phyloP scores from a whole-genome alignment of 1,140 invertebrate species.

The Apis dorsata region DNA sequence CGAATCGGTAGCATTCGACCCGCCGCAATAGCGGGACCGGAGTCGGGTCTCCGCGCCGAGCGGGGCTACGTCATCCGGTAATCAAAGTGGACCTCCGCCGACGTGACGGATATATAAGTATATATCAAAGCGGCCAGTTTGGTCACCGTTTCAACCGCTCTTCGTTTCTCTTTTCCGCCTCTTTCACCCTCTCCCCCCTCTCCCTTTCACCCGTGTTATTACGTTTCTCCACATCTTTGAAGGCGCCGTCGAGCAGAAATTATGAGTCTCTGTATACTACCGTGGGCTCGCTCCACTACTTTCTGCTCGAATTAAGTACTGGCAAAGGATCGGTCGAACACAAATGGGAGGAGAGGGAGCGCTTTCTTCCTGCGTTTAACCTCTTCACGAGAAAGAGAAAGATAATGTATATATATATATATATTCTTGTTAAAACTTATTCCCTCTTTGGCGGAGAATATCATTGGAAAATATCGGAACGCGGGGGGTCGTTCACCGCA shows the following conservation, averaged over 20 bases:
- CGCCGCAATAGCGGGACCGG: conserved; percentile 65
- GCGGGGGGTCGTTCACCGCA: conserved; percentile 9
- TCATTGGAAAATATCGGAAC: background rate
- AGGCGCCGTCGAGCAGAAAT: conserved; percentile 75
- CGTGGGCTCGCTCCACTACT: conserved; percentile 66
- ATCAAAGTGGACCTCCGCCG: conserved; percentile 74
- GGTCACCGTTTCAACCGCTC: conserved; percentile 64
- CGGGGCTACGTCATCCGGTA: conserved; percentile 73
- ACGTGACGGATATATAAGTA: conserved; percentile 73
- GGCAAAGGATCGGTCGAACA: conserved; percentile 59
- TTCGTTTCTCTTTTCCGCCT: conserved; percentile 51
- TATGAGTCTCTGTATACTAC: conserved; percentile 71
- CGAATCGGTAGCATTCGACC: conserved; percentile 69
- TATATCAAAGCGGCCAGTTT: conserved; percentile 75
- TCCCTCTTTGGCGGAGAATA: background rate
- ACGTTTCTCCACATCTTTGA: conserved; percentile 76
- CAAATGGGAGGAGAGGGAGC: conserved; percentile 54
- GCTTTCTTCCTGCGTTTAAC: background rate
- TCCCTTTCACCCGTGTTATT: conserved; percentile 58
- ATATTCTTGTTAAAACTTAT: background rate
- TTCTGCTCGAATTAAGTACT: conserved; percentile 72
- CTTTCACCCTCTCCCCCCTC: conserved; percentile 45
- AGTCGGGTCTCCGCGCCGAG: background rate
- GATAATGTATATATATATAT: too few species aligned
- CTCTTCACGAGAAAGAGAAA: too few species aligned